phyloP scores from a whole-genome alignment of 2,888 invertebrate genomes.

The Eilema caniola region DNA sequence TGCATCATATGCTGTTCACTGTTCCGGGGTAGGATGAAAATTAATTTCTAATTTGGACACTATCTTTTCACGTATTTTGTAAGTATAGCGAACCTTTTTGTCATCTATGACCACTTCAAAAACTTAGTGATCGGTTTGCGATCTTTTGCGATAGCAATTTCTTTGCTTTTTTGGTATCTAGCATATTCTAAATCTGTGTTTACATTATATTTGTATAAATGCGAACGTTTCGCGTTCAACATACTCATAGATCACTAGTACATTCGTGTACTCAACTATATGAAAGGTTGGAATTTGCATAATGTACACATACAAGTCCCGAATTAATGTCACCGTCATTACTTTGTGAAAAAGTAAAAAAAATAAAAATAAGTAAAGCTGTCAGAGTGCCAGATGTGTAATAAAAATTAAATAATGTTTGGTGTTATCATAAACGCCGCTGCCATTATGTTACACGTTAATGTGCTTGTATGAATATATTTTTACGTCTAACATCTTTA shows the following conservation, averaged over 20 bases:
- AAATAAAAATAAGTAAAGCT: constrained; percentile 15
- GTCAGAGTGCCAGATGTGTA: constrained; percentile 33
- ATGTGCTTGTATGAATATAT: constrained; percentile 20
- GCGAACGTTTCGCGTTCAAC: neutral
- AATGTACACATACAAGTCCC: constrained; percentile 22
- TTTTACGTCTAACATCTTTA: constrained; percentile 25
- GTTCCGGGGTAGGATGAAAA: too few relatives aligned
- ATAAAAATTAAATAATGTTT: constrained; percentile 36
- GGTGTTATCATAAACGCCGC: constrained; percentile 31
- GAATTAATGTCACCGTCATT: constrained; percentile 32
- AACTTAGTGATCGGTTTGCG: too few relatives aligned
- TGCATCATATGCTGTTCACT: too few relatives aligned
- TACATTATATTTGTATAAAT: neutral
- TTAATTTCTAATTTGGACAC: too few relatives aligned
- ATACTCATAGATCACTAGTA: neutral
- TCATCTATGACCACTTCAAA: neutral
- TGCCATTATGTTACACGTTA: constrained; percentile 24
- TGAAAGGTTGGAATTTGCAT: constrained; percentile 25
- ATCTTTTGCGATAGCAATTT: too few relatives aligned
- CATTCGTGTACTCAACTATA: neutral
- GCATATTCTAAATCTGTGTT: neutral
- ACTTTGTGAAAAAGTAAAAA: constrained; percentile 24
- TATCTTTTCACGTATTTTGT: too few relatives aligned
- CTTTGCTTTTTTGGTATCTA: neutral
- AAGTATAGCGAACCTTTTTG: too few relatives aligned